Evolutionary conservation across 2,888 invertebrate genomes (phyloP).

Genomic region (Scaptomyza flava): DNA sequence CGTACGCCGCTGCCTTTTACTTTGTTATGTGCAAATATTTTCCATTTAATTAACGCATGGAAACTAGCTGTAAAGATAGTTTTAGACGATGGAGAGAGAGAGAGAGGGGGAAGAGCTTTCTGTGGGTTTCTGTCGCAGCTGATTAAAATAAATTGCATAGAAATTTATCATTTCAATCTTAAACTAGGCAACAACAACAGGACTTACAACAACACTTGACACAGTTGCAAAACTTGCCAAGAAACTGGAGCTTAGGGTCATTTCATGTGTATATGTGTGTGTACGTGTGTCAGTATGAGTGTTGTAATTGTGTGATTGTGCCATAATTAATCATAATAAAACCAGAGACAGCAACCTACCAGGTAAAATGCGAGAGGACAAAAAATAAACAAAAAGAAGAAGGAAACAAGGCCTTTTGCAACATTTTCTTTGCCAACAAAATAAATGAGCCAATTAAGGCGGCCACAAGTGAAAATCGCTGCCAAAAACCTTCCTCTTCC

Average conservation of each 20-base stretch:
- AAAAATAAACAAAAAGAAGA: constrained; percentile 5
- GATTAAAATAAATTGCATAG: constrained; percentile 78
- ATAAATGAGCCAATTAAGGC: constrained; percentile 78
- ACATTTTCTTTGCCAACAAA: constrained; percentile 77
- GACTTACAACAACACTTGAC: constrained; percentile 55
- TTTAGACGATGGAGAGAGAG: not conserved
- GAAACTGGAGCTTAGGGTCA: constrained; percentile 72
- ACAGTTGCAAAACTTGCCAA: constrained; percentile 73
- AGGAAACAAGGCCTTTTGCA: constrained; percentile 61
- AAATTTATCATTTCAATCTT: constrained; percentile 76
- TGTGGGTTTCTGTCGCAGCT: constrained; percentile 60
- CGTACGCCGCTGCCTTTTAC: constrained; percentile 3
- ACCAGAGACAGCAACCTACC: constrained; percentile 51
- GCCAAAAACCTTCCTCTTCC: constrained; percentile 31
- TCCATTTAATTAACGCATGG: constrained; percentile 77
- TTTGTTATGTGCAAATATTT: constrained; percentile 72
- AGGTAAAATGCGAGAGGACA: constrained; percentile 40
- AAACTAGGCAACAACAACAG: constrained; percentile 41
- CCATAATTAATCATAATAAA: constrained; percentile 78
- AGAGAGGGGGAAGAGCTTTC: not conserved
- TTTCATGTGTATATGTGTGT: constrained; percentile 15
- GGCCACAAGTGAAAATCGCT: constrained; percentile 62
- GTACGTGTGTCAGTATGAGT: constrained; percentile 8
- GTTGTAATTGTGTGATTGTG: constrained; percentile 45
- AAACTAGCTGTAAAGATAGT: constrained; percentile 47